Conservation (phyloP, 2,113 vertebrate species). For the Zosterops hypoxanthus region DNA sequence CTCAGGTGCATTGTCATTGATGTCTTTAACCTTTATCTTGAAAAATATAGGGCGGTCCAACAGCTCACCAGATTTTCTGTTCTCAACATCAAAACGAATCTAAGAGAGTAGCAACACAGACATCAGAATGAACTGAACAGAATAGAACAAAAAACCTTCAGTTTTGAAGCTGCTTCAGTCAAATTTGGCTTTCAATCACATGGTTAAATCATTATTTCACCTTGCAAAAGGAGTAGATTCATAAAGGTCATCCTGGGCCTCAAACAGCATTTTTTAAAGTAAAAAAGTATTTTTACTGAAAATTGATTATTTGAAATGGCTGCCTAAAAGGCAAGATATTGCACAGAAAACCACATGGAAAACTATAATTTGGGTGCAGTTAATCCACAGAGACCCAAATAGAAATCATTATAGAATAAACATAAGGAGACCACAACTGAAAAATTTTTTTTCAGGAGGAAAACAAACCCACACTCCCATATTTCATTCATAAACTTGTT, state of each 20-base stretch:
- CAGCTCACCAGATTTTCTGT: not conserved
- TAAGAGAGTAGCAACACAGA: not conserved
- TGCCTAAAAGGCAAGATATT: not conserved
- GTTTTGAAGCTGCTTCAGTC: not conserved
- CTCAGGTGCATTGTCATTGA: slow-evolving; percentile 80
- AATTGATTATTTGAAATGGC: not conserved
- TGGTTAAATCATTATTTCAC: not conserved
- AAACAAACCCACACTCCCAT: not conserved
- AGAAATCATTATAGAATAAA: not conserved
- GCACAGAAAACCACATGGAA: not conserved
- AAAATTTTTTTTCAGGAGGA: not conserved
- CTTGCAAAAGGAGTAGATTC: not conserved
- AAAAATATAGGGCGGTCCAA: slow-evolving; percentile 78
- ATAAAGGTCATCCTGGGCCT: not conserved
- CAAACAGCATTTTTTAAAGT: not conserved
- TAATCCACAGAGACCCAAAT: not conserved
- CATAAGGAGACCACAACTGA: not conserved
- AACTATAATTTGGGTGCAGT: not conserved
- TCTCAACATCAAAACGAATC: slow-evolving; percentile 75
- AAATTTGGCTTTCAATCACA: not conserved
- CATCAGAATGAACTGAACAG: not conserved
- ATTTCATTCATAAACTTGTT: not conserved
- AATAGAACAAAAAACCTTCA: not conserved
- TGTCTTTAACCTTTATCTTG: slow-evolving; percentile 75
- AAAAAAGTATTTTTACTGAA: not conserved